Evolutionary conservation across 2,113 vertebrate species (phyloP).

Genomic region (Tetrax tetrax): DNA sequence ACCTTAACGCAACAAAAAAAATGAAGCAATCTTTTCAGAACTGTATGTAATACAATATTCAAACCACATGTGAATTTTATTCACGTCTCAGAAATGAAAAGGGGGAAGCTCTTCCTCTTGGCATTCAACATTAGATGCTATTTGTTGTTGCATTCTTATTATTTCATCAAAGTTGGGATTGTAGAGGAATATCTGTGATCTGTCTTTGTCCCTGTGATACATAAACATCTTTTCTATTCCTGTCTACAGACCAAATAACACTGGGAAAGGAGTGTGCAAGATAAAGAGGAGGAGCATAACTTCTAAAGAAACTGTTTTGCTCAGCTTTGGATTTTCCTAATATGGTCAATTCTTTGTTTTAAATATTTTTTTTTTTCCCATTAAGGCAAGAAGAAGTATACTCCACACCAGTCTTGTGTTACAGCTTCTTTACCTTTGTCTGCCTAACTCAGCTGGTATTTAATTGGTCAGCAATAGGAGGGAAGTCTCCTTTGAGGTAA

Average conservation of each 20-base stretch:
- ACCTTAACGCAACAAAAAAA: not conserved
- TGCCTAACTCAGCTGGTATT: conserved; percentile 89
- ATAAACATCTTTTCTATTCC: not conserved
- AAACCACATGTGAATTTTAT: conserved; percentile 44
- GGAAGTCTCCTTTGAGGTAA: conserved; percentile 89
- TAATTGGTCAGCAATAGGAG: conserved; percentile 95
- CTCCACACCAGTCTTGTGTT: conserved; percentile 62
- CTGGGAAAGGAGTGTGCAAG: not conserved
- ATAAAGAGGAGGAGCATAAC: conserved; percentile 41
- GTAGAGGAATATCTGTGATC: not conserved
- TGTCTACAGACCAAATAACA: not conserved
- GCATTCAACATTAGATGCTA: not conserved
- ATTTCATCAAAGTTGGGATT: not conserved
- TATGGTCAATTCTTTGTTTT: conserved; percentile 65
- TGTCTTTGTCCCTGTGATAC: not conserved
- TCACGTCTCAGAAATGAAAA: conserved; percentile 19
- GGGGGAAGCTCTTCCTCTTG: conserved; percentile 27
- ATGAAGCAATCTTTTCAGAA: not conserved
- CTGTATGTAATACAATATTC: not conserved
- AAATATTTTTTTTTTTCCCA: conserved; percentile 47
- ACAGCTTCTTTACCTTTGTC: conserved; percentile 76
- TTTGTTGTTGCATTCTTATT: not conserved
- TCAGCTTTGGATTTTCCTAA: conserved; percentile 16
- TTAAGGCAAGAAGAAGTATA: conserved; percentile 52
- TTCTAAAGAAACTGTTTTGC: conserved; percentile 36